Conservation (phyloP, 2,888 invertebrate genomes). For the Macrosoma leucophasiata region DNA sequence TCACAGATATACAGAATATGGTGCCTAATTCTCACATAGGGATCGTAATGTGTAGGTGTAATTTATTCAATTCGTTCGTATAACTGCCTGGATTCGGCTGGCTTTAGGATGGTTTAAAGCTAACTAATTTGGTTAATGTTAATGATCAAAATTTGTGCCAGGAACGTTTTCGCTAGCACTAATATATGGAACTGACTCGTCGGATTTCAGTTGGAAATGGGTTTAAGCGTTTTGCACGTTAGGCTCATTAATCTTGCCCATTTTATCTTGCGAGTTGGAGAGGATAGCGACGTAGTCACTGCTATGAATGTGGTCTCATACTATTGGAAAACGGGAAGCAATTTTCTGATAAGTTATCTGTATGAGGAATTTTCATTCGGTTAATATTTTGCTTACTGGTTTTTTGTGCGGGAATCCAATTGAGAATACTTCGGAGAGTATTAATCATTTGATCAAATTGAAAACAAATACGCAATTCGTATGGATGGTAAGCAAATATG, state of each 20-base stretch:
- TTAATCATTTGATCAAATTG: too few relatives aligned
- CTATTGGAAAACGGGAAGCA: too few relatives aligned
- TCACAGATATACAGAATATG: too few relatives aligned
- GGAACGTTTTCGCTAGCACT: slow-evolving; percentile 63
- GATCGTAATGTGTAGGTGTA: slow-evolving; percentile 32
- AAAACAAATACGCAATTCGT: too few relatives aligned
- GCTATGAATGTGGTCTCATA: too few relatives aligned
- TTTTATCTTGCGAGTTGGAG: slow-evolving; percentile 68
- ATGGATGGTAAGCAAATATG: too few relatives aligned
- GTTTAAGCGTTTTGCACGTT: slow-evolving; percentile 75
- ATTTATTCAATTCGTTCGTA: slow-evolving; percentile 52
- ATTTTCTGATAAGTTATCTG: too few relatives aligned
- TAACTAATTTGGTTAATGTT: slow-evolving; percentile 73
- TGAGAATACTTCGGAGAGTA: too few relatives aligned
- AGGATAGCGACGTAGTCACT: slow-evolving; percentile 39
- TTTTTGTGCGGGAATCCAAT: too few relatives aligned
- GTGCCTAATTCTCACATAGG: slow-evolving; percentile 28
- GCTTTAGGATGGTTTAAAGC: slow-evolving; percentile 56
- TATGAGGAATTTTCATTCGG: too few relatives aligned
- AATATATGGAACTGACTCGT: slow-evolving; percentile 75
- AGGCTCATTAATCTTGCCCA: slow-evolving; percentile 71
- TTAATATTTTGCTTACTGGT: too few relatives aligned
- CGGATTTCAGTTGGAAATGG: slow-evolving; percentile 72
- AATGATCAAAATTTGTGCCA: slow-evolving; percentile 71
- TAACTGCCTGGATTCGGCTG: slow-evolving; percentile 47